Evolutionary conservation across 1,140 invertebrate genomes (phyloP), one percentile per base, ranked within the genome.

Genomic region (Marisa cornuarietis): DNA sequence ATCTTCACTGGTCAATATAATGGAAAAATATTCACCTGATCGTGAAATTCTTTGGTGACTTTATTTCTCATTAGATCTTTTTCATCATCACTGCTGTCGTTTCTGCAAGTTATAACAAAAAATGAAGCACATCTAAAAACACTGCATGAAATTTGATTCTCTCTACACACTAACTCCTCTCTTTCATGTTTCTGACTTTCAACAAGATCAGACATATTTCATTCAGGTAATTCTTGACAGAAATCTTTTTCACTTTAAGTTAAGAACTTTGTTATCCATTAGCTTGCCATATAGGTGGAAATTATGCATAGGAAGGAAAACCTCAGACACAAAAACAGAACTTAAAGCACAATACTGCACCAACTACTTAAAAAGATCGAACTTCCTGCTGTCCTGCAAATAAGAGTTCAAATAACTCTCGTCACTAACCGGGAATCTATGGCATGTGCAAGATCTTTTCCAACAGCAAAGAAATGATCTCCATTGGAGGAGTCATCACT

Each of bases 401-500:
- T 52, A 52, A 69, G 54, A 72, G 31, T 54, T 42, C 26, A 63
- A 24, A 80, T n/a, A 68, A 10, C 13, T 26, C n/a, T 62, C 51
- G 24, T n/a, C 24, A 14, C 58, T 26, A 75, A 89, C 88, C 87
- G 86, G 63, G 86, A 84, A 73, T 85, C 86, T 51, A 86, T 82
- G n/a, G 83, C 83, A 71, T 87, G 83, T 49, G 85, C 84, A 54
- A 86, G 78, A 71, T 88, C 85, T 63, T 86, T 83, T 22, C 87
- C 86, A n/a, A 88, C 86, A 78, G 85, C 82, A 79, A 86, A 87
- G 76, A 89, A 89, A 79, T 88, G 88, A 71, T 89, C 86, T n/a
- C 86, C 86, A 72, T 83, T 84, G 13, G 87, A 88, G 1, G 87
- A 88, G 51, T 88, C 87, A 80, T 89, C 88, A 84, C 87, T 88